Conservation (phyloP, 2,113 vertebrate genomes). For the Enhydra lutris region DNA sequence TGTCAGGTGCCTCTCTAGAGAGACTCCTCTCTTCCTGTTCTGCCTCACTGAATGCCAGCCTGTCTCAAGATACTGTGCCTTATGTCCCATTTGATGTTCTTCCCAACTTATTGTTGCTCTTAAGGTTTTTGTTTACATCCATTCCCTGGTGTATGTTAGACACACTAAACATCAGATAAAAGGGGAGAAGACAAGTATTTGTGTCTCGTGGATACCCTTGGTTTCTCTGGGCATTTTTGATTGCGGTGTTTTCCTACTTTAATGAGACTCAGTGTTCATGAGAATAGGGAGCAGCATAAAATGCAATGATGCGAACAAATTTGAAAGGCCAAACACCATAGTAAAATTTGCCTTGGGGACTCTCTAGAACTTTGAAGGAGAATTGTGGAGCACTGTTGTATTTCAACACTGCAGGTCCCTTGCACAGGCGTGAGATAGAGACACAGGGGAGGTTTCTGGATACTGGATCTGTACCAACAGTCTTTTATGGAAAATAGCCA, state of each 20-base stretch:
- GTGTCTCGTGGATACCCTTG: constrained; percentile 50
- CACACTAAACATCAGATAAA: constrained; percentile 44
- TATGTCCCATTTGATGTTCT: constrained; percentile 8
- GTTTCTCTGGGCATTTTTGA: constrained; percentile 68
- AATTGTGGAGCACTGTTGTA: constrained; percentile 48
- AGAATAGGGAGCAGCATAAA: constrained; percentile 75
- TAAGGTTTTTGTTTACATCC: constrained; percentile 55
- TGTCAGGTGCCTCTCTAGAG: background rate
- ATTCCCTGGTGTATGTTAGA: constrained; percentile 51
- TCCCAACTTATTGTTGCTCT: constrained; percentile 34
- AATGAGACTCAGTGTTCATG: constrained; percentile 70
- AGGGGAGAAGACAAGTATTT: constrained; percentile 47
- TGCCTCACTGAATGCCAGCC: background rate
- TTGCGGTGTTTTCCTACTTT: constrained; percentile 73
- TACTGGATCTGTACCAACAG: constrained; percentile 41
- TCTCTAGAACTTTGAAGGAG: constrained; percentile 66
- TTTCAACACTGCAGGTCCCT: constrained; percentile 18
- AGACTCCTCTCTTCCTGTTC: background rate
- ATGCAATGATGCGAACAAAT: constrained; percentile 71
- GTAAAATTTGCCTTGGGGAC: constrained; percentile 74
- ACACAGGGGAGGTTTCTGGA: background rate
- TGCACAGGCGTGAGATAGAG: background rate
- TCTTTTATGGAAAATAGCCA: constrained; percentile 46
- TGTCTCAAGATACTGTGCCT: background rate
- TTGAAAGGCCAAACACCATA: constrained; percentile 55